Base-by-base conservation (phyloP, 2,888 invertebrate species). In the Noctua pronuba region DNA sequence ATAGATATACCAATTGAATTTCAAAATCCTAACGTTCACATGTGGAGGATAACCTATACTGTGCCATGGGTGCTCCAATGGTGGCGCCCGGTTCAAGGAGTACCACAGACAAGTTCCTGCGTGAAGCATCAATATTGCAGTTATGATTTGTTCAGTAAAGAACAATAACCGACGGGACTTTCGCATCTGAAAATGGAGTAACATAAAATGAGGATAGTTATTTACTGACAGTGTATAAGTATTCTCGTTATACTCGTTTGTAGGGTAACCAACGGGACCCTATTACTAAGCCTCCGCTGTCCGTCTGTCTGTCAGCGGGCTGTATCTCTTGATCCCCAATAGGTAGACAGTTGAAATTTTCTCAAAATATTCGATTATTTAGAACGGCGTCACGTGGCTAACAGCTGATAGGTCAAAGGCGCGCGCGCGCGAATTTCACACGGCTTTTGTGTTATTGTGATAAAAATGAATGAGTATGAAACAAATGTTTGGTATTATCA, bases 31-130 rank as follows among this genome's bases (percentile, higher is more conserved):
- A 13, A 90, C 73, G 31, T 92, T 91, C 28, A 95, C 92, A 18
- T 93, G 92, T 0, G 85, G 41, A 0, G 95, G 94, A 72, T 92
- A 96, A 0, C 94, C 93, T 0, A 94, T 81, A 0, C 88, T 75
- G 62, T 91, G 85, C 92, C 92, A 92, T 3, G 80, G 73, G 4
- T 90, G 83, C 0, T 67, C 70, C 28, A 81, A 16, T 0, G 78
- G 44, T 0, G 77, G 66, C 0, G 83, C 44, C 10, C 78, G 71
- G 41, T 94, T 92, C 24, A 93, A 66, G 1, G 83, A 74, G 82
- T 91, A 95, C 96, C 95, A 96, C 0, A 95, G 16, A 69, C 96
- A 96, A 0, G 95, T 90, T 44, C 88, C 75, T 0, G 92, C 93
- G 60, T 96, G 96, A 0, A 96, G 84, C 0, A 94, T 80, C 68